A percentile compares a stretch with the other conserved stretches of the same genome.
Conservation (phyloP, 2,888 invertebrate genomes). For the Brachycybe producta region DNA sequence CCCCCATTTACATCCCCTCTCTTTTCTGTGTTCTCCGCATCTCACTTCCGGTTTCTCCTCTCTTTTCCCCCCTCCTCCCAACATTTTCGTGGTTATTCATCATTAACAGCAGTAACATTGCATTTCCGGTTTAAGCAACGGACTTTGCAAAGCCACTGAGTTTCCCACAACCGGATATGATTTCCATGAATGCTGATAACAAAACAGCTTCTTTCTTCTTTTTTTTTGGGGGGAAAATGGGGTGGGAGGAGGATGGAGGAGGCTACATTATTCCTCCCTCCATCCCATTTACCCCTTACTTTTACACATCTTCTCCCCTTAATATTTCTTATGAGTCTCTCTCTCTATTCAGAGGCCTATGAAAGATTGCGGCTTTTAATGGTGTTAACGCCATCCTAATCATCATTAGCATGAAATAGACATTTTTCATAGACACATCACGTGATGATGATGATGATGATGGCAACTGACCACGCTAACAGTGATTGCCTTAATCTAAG, state of each 20-base stretch:
- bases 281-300: not conserved
- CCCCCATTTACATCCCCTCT: not conserved
- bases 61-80: too few species aligned
- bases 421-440: too few species aligned
- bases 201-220: too few species aligned
- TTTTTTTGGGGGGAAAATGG: too few species aligned
- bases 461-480: too few species aligned
- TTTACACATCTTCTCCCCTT: slow-evolving; percentile 4
- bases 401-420: too few species aligned
- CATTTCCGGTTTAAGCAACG: slow-evolving; percentile 6
- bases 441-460: too few species aligned
- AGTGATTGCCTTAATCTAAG: too few species aligned
- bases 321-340: not conserved
- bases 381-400: too few species aligned
- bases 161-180: slow-evolving; percentile 8
- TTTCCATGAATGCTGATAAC: slow-evolving; percentile 10
- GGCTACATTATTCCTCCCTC: slow-evolving; percentile 4
- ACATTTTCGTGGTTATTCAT: slow-evolving; percentile 2
- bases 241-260: too few species aligned
- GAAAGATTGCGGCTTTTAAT: too few species aligned
- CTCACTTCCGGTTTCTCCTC: slow-evolving; percentile 5
- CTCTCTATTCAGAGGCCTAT: not conserved
- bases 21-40: slow-evolving; percentile 1
- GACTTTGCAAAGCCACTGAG: slow-evolving; percentile 5
- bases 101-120: slow-evolving; percentile 7